Base-by-base conservation (phyloP, 2,113 vertebrate genomes). In the Ammodytes marinus region DNA sequence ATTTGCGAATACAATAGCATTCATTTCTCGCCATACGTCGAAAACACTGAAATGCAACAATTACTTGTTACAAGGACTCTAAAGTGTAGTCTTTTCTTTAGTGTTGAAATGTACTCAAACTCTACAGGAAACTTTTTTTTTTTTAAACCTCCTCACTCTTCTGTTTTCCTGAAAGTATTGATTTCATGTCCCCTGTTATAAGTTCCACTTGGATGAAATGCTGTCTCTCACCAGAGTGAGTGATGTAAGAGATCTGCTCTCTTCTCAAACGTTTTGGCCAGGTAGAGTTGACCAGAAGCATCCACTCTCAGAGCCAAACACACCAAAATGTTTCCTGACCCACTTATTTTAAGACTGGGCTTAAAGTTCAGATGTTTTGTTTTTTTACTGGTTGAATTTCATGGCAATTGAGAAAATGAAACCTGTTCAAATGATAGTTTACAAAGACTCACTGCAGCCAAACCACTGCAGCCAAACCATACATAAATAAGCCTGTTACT, bases 101-200 rank as follows among this genome's bases (percentile, higher is more conserved):
- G 8, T 15, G 50, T 35, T 46, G 59, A 73, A 76, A 68, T 75
- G 43, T 14, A 50, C 17, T 57, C 13, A 72, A 73, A 81, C 65
- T 52, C 43, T n/a, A 52, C 13, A 50, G 35, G 8, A 60, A 80
- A 57, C 19, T n/a, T 69, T 50, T 11, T 54, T 61, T 45, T n/a
- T 69, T 50, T 11, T 54, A 58, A 40, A 64, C 49, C 49, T 73
- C 14, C 14, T 80, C 74, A 61, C 14, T 42, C 66, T 75, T 70
- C n/a, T 79, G 37, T 43, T 70, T 45, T 79, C 53, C 67, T 71
- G 45, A 69, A 63, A 60, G 54, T 69, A 93, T 93, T 75, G 93
- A 91, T 91, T 80, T 89, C 35, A 77, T 82, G 82, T 86, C 88
- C 8, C 12, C 11, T 67, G 35, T 70, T 50, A 73, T 90, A 55